phyloP scores from a whole-genome alignment of 2,113 vertebrate species.

The Perca flavescens region DNA sequence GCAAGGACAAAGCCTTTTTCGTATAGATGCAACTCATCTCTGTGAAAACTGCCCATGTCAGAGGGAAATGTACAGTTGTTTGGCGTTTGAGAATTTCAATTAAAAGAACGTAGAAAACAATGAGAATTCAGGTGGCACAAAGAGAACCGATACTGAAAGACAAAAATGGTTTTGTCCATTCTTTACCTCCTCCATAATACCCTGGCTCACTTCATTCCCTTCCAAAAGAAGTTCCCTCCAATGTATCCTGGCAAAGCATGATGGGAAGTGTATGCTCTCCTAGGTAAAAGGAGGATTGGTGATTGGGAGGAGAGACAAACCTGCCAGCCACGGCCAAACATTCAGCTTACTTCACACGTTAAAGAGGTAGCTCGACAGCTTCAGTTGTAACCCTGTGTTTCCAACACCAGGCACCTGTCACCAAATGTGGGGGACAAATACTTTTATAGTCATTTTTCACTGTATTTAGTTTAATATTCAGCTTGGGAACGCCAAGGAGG shows the following conservation, averaged over 20 bases:
- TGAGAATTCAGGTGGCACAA: constrained; percentile 54
- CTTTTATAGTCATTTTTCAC: not conserved
- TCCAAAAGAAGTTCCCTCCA: constrained; percentile 63
- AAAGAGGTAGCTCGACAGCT: constrained; percentile 25
- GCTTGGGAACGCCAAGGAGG: not conserved
- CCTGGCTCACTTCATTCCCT: not conserved
- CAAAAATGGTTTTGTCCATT: constrained; percentile 11
- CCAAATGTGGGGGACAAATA: constrained; percentile 7
- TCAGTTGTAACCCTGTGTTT: not conserved
- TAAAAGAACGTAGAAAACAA: constrained; percentile 20
- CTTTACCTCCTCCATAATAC: constrained; percentile 7
- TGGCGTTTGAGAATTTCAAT: constrained; percentile 29
- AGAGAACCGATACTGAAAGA: constrained; percentile 43
- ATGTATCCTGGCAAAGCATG: constrained; percentile 26
- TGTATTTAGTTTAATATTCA: constrained; percentile 13
- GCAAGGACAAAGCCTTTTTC: not conserved
- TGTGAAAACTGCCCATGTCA: not conserved
- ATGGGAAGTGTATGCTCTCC: not conserved
- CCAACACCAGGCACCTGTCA: constrained; percentile 25
- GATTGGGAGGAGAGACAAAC: constrained; percentile 1
- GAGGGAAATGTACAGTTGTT: constrained; percentile 14
- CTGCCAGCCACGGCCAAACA: constrained; percentile 2
- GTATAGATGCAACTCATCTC: not conserved
- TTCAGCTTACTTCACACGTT: not conserved
- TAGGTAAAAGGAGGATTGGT: not conserved